Percentiles rank a stretch among this genome's conserved stretches.
These are phyloP conservation scores for Chaetogeoica ovagalla DNA, from an alignment of 2,888 invertebrate species.

Conservation along the genomic window DNA sequence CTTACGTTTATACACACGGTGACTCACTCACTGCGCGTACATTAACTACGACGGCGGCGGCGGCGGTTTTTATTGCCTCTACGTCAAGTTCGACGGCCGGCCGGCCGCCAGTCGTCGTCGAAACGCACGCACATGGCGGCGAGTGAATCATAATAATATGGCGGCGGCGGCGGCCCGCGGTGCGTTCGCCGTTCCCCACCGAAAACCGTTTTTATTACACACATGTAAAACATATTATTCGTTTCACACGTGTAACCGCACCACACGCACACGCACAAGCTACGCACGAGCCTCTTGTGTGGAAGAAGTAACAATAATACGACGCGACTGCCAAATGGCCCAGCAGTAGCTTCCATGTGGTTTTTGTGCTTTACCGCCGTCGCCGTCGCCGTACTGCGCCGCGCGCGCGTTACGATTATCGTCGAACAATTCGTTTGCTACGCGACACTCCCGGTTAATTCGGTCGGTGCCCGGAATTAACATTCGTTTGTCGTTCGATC, in stretches of 20 bases:
- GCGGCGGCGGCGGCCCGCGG: too few species aligned
- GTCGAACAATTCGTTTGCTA: background rate
- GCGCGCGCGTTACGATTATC: constrained; percentile 7
- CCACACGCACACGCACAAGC: constrained; percentile 1
- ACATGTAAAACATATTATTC: constrained; percentile 31
- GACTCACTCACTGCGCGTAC: background rate
- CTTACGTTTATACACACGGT: background rate
- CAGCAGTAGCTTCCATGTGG: constrained; percentile 40
- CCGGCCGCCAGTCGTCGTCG: constrained; percentile 30
- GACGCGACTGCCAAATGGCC: constrained; percentile 33
- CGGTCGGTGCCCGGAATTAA: background rate
- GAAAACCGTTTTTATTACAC: constrained; percentile 38
- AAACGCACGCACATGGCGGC: constrained; percentile 51
- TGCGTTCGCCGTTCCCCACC: constrained; percentile 20
- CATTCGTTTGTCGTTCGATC: background rate
- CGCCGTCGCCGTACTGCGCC: background rate
- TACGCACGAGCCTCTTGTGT: constrained; percentile 11
- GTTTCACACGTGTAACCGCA: background rate
- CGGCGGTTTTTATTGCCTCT: constrained; percentile 10
- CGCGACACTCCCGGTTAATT: background rate
- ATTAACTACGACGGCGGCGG: too few species aligned
- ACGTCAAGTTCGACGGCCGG: constrained; percentile 24
- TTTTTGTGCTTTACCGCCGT: constrained; percentile 20
- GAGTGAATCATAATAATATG: constrained; percentile 49
- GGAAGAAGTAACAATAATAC: constrained; percentile 31